These are phyloP conservation scores for Triplophysa tibetana DNA, from an alignment of 2,113 vertebrate species.

Conservation along the genomic window DNA sequence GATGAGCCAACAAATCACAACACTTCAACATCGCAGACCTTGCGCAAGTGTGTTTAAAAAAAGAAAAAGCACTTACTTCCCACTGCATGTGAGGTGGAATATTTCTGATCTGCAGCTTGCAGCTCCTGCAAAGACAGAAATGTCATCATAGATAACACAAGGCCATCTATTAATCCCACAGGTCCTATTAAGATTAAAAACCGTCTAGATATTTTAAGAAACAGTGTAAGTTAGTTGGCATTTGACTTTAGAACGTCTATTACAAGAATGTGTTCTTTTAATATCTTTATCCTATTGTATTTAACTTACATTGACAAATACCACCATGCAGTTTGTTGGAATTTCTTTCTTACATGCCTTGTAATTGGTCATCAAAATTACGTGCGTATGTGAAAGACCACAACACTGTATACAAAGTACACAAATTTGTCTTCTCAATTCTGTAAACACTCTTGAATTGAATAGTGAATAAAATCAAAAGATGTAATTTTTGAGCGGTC, in stretches of 20 bases:
- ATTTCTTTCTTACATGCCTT: too few relatives aligned
- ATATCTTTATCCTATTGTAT: too few relatives aligned
- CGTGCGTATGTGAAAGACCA: too few relatives aligned
- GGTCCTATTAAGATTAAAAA: background rate
- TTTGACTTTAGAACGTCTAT: background rate
- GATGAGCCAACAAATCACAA: background rate
- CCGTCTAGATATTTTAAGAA: background rate
- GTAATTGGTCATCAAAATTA: too few relatives aligned
- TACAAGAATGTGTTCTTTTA: too few relatives aligned
- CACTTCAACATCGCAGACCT: background rate
- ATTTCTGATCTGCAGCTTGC: slow-evolving; percentile 93
- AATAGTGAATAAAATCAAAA: background rate
- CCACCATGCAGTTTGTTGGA: too few relatives aligned
- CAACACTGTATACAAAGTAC: too few relatives aligned
- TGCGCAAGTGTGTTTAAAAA: background rate
- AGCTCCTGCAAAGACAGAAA: slow-evolving; percentile 76
- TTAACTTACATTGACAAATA: too few relatives aligned
- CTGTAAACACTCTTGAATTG: background rate
- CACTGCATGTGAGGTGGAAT: slow-evolving; percentile 95
- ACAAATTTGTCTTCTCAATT: too few relatives aligned
- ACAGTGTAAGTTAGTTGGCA: too few relatives aligned
- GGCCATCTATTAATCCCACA: background rate
- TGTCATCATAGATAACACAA: background rate
- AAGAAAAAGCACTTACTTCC: slow-evolving; percentile 80
- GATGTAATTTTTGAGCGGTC: background rate